Conservation (phyloP, 2,797 vertebrate species). For the Oreochromis mossambicus region DNA sequence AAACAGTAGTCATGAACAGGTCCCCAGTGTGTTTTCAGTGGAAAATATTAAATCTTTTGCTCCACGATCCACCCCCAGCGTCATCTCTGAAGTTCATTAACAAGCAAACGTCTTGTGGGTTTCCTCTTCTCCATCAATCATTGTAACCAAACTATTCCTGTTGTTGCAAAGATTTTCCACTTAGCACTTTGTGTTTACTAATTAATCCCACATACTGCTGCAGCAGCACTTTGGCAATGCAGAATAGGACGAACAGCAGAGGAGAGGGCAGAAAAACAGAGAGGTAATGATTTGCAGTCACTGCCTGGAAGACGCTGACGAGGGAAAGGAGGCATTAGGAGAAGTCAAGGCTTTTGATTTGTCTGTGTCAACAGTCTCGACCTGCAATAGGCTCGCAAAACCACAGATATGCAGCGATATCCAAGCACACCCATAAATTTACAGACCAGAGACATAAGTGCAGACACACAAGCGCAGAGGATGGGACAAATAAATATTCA, state of each 20-base stretch:
- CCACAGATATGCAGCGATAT: background rate
- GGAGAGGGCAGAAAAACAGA: slow-evolving; percentile 45
- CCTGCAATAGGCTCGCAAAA: background rate
- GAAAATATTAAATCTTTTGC: background rate
- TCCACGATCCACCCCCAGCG: background rate
- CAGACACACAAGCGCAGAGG: background rate
- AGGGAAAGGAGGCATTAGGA: slow-evolving; percentile 42
- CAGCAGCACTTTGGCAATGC: slow-evolving; percentile 51
- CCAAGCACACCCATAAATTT: background rate
- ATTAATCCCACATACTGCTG: slow-evolving; percentile 61
- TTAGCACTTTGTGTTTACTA: slow-evolving; percentile 65
- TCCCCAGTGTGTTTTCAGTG: background rate
- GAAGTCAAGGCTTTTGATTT: slow-evolving; percentile 41
- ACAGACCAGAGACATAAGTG: background rate
- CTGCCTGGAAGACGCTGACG: slow-evolving; percentile 53
- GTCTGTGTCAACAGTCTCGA: slow-evolving; percentile 21
- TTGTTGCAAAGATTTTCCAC: slow-evolving; percentile 59
- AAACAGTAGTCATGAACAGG: background rate
- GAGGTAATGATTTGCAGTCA: slow-evolving; percentile 62
- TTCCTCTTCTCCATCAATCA: slow-evolving; percentile 50
- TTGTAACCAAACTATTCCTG: slow-evolving; percentile 42
- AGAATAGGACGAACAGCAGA: background rate
- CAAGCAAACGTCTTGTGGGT: slow-evolving; percentile 23
- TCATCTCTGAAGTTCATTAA: slow-evolving; percentile 38
- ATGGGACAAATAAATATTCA: background rate